phyloP scores from a whole-genome alignment of 2,888 invertebrate genomes.

The Callimorpha dominula region DNA sequence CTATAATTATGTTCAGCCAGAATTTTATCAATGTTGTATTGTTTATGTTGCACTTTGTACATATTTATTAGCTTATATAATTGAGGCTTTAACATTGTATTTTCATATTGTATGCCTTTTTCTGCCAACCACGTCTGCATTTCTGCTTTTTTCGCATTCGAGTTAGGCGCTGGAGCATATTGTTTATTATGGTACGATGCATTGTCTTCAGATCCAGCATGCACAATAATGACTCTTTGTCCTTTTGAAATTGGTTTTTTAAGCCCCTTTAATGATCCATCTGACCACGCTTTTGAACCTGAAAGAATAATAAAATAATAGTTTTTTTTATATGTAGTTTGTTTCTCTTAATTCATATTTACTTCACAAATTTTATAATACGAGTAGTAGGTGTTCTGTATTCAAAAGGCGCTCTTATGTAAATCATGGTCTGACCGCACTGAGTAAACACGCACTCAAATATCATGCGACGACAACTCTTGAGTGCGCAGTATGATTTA shows the following conservation, averaged over 20 bases:
- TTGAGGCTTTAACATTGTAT: slow-evolving; percentile 12
- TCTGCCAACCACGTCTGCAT: slow-evolving; percentile 3
- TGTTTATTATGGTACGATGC: slow-evolving; percentile 4
- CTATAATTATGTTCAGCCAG: slow-evolving; percentile 1
- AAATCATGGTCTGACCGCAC: no score
- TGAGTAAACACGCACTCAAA: no score
- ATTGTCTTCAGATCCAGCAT: slow-evolving; percentile 4
- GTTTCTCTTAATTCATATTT: no score
- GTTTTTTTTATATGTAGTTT: no score
- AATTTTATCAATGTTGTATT: slow-evolving; percentile 4
- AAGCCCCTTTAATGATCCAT: neutral
- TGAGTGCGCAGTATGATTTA: no score
- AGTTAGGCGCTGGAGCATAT: neutral
- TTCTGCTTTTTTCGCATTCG: neutral
- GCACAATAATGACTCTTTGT: slow-evolving; percentile 1
- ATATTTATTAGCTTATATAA: slow-evolving; percentile 11
- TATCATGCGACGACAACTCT: no score
- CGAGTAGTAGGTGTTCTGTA: no score
- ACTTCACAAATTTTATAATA: no score
- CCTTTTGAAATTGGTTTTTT: slow-evolving; percentile 1
- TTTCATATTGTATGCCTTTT: neutral
- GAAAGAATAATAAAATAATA: no score
- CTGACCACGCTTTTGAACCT: neutral
- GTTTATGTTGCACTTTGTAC: neutral
- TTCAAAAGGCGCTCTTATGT: no score